phyloP scores from a whole-genome alignment of 1,140 invertebrate species.

The Bilobella aurantiaca region DNA sequence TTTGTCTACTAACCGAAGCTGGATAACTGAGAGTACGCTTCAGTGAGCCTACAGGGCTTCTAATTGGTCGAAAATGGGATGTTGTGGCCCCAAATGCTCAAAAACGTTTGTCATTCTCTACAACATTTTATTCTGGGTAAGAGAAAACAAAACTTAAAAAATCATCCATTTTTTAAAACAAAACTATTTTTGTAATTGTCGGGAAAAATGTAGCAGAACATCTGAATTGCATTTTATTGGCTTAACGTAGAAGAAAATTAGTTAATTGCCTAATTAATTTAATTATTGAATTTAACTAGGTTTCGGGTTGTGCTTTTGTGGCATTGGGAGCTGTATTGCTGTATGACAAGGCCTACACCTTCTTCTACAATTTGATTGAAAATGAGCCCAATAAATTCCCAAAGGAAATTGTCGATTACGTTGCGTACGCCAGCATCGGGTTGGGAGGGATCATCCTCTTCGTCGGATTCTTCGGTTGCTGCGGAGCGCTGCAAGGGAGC shows the following conservation, averaged over 20 bases:
- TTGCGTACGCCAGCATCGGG: conserved; percentile 44
- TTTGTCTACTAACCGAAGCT: too few species aligned
- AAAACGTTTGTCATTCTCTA: conserved; percentile 46
- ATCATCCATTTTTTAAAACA: not conserved
- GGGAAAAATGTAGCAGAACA: not conserved
- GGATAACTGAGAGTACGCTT: too few species aligned
- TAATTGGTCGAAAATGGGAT: too few species aligned
- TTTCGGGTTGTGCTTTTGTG: conserved; percentile 45
- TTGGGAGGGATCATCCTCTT: conserved; percentile 44
- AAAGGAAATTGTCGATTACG: conserved; percentile 41
- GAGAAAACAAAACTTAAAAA: conserved; percentile 21
- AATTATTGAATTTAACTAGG: too few species aligned
- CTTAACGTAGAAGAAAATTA: too few species aligned
- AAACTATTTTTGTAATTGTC: not conserved
- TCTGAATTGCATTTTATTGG: not conserved
- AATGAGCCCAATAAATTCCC: conserved; percentile 33
- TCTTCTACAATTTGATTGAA: conserved; percentile 44
- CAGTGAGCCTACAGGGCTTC: too few species aligned
- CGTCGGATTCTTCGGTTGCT: conserved; percentile 48
- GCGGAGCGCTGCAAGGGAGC: conserved; percentile 43
- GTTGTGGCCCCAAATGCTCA: conserved; percentile 37
- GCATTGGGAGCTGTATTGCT: conserved; percentile 44
- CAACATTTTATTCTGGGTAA: conserved; percentile 50
- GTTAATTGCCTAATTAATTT: too few species aligned
- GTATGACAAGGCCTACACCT: conserved; percentile 43